Conservation (phyloP, 2,113 vertebrate species). For the Balaenoptera acutorostrata region DNA sequence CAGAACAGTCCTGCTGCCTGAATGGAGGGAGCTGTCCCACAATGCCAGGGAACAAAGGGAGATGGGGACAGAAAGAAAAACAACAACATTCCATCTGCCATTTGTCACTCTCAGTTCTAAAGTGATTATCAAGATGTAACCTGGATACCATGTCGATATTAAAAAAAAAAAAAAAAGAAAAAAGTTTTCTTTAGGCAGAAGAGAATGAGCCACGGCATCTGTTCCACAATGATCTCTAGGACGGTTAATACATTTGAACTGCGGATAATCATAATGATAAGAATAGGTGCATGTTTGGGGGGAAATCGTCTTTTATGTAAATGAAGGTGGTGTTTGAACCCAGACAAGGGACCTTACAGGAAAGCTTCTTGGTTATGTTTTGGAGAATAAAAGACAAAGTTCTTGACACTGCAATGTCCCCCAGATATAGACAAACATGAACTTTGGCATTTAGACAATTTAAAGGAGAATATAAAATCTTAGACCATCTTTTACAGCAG, state of each 20-base stretch:
- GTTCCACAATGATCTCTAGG: neutral
- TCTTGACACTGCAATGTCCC: neutral
- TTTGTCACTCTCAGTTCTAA: conserved; percentile 67
- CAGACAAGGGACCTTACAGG: neutral
- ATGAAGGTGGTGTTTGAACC: neutral
- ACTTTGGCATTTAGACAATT: neutral
- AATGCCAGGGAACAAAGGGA: conserved; percentile 57
- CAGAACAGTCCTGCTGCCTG: conserved; percentile 65
- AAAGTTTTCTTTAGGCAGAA: conserved; percentile 30
- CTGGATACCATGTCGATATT: conserved; percentile 33
- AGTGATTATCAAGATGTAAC: conserved; percentile 69
- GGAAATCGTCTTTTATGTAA: neutral
- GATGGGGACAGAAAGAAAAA: conserved; percentile 22
- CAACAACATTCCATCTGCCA: conserved; percentile 65
- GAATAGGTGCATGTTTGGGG: neutral
- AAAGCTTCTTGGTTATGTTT: neutral
- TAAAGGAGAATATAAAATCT: neutral
- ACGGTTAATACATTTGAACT: neutral
- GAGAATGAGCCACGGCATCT: conserved; percentile 22
- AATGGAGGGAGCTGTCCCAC: conserved; percentile 63
- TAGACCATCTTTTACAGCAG: neutral
- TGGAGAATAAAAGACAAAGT: neutral
- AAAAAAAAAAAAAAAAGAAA: neutral
- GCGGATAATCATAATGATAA: neutral
- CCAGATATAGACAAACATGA: neutral